Base-by-base conservation (phyloP, 2,113 vertebrate species). In the Amblyopsis rosae region DNA sequence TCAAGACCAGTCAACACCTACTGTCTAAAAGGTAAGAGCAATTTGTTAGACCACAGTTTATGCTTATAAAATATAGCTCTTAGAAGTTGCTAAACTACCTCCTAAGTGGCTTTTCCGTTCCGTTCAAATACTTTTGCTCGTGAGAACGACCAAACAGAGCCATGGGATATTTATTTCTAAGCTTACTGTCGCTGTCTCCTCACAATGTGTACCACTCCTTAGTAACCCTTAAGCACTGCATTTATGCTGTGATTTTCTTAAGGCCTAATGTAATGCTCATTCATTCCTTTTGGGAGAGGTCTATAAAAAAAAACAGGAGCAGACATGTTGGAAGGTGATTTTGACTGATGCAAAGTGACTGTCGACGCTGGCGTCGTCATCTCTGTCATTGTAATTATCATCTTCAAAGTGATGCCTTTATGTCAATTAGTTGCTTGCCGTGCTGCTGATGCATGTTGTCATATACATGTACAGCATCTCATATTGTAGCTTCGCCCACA, bases 1-100 rank as follows among this genome's bases (percentile, higher is more conserved):
- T 41, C 35, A 41, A 5, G 35, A 8, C 35, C 4, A 41, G 4
- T 8, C 4, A 41, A 41, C 35, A 41, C 35, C 35, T 41, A 41
- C 35, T 41, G 82, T 26, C 26, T 26, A 26, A 26, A 26, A 26
- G 26, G 26, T 26, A 26, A 26, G 2, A 26, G 26, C 26, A 26
- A 26, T 26, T 26, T 26, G 26, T 26, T 26, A 26, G 26, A 26
- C 26, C 26, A 2, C 26, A 2, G 26, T 26, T 26, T 26, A 26
- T 26, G 26, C 26, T 26, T 26, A 26, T 1, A 26, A 26, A 26
- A 26, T 26, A 26, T 26, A 26, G 26, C 80, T 76, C 69, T 71
- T 88, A 84, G 79, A 88, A 81, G 86, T 78, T 86, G 83, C 81
- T 86, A 84, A 88, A 86, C 86, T 84, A 84, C 84, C 81, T 81